Evolutionary conservation across 2,797 vertebrate genomes (phyloP).

Genomic region (Menidia menidia): DNA sequence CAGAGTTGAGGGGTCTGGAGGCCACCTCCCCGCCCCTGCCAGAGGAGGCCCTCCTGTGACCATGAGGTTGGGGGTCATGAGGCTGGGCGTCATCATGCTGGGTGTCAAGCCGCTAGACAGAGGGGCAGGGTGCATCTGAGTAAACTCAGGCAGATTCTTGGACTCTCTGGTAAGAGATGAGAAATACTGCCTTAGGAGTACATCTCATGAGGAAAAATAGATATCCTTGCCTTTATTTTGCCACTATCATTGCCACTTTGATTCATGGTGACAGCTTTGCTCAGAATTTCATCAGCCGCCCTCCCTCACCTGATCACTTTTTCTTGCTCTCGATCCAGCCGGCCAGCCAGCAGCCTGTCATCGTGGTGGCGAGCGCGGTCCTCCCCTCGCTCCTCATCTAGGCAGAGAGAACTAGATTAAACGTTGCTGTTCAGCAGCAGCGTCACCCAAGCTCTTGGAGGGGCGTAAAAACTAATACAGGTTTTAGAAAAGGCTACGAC

Average conservation of each 20-base stretch:
- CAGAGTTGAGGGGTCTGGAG: constrained; percentile 90
- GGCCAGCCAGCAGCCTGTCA: constrained; percentile 87
- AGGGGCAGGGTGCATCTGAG: constrained; percentile 88
- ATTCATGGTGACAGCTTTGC: not conserved
- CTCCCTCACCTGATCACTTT: constrained; percentile 91
- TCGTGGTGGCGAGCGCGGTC: constrained; percentile 89
- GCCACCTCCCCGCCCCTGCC: constrained; percentile 89
- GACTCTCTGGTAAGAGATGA: constrained; percentile 85
- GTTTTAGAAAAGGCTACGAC: not conserved
- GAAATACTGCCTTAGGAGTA: not conserved
- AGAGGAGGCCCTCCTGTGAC: constrained; percentile 92
- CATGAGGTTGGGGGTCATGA: constrained; percentile 86
- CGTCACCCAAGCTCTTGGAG: not conserved
- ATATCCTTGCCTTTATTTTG: not conserved
- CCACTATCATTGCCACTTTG: not conserved
- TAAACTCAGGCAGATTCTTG: constrained; percentile 93
- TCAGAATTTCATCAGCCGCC: not conserved
- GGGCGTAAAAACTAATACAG: not conserved
- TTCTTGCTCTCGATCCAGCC: constrained; percentile 94
- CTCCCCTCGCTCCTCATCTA: constrained; percentile 89
- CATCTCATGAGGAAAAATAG: not conserved
- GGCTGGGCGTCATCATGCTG: constrained; percentile 77
- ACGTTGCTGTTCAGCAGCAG: constrained; percentile 5
- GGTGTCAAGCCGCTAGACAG: constrained; percentile 89
- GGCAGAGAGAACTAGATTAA: constrained; percentile 12